These are phyloP conservation scores for Cyprinus carpio DNA, from an alignment of 2,113 vertebrate species.

Conservation along the genomic window DNA sequence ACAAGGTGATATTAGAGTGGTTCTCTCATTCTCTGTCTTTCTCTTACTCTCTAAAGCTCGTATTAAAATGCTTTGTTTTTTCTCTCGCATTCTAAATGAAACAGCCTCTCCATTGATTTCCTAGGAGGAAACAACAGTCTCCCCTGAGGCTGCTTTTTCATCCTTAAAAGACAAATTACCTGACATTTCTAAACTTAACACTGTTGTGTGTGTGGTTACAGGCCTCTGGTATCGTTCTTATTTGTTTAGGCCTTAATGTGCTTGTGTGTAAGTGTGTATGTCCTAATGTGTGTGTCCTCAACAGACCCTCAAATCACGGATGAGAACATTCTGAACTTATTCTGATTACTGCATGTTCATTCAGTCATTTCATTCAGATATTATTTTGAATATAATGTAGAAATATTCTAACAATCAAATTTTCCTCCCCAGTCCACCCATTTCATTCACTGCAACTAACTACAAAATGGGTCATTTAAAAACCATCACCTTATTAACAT, in stretches of 20 bases:
- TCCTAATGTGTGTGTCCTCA: conserved; percentile 9
- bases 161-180: conserved; percentile 42
- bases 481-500: background rate
- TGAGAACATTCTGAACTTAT: background rate
- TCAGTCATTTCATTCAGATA: background rate
- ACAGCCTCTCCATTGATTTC: conserved; percentile 41
- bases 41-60: background rate
- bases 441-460: background rate
- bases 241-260: conserved; percentile 36
- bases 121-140: conserved; percentile 34
- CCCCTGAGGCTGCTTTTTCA: conserved; percentile 33
- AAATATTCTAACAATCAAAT: background rate
- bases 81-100: conserved; percentile 18
- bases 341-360: background rate
- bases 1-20: background rate
- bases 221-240: conserved; percentile 23
- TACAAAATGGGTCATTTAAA: background rate
- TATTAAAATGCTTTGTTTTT: conserved; percentile 27
- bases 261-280: background rate
- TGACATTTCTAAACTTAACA: conserved; percentile 40
- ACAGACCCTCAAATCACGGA: background rate
- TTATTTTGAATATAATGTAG: background rate
- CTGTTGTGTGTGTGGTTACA: conserved; percentile 1
- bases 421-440: background rate
- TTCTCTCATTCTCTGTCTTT: background rate